Evolutionary conservation across 1,140 invertebrate genomes (phyloP).

Genomic region (Ceratoteleas bidentatus): DNA sequence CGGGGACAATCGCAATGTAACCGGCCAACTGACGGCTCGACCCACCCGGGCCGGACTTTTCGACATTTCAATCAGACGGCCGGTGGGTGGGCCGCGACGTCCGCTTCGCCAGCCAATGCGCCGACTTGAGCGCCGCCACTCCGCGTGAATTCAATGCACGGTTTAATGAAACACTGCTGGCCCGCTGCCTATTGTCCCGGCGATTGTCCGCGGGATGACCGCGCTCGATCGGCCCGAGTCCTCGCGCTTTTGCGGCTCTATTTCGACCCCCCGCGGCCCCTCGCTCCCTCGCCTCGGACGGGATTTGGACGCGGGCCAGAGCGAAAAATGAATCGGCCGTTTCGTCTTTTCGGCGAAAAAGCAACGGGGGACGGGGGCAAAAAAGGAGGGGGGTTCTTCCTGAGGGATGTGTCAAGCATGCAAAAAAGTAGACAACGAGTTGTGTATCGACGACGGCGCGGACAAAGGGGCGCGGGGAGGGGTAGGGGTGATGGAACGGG

Average conservation of each 20-base stretch:
- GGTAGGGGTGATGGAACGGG: too few species aligned
- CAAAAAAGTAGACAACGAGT: too few species aligned
- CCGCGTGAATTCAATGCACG: conserved; percentile 74
- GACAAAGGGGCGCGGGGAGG: too few species aligned
- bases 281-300: conserved; percentile 41
- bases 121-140: conserved; percentile 51
- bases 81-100: conserved; percentile 54
- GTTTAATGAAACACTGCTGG: conserved; percentile 80
- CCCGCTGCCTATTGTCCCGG: conserved; percentile 78
- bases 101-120: conserved; percentile 68
- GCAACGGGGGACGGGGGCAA: too few species aligned
- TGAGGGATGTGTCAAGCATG: too few species aligned
- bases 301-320: conserved; percentile 30
- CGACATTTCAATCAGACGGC: conserved; percentile 78
- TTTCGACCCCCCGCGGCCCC: conserved; percentile 55
- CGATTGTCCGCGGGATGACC: conserved; percentile 73
- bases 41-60: conserved; percentile 71
- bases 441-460: too few species aligned
- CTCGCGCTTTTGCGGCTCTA: conserved; percentile 66
- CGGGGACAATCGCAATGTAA: conserved; percentile 79
- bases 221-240: conserved; percentile 68
- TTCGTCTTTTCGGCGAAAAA: too few species aligned
- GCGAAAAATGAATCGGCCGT: too few species aligned
- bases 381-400: too few species aligned
- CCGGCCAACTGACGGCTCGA: conserved; percentile 68